Evolutionary conservation across 2,113 vertebrate genomes (phyloP), one percentile per base, ranked within the genome.

Genomic region (Lagopus muta): DNA sequence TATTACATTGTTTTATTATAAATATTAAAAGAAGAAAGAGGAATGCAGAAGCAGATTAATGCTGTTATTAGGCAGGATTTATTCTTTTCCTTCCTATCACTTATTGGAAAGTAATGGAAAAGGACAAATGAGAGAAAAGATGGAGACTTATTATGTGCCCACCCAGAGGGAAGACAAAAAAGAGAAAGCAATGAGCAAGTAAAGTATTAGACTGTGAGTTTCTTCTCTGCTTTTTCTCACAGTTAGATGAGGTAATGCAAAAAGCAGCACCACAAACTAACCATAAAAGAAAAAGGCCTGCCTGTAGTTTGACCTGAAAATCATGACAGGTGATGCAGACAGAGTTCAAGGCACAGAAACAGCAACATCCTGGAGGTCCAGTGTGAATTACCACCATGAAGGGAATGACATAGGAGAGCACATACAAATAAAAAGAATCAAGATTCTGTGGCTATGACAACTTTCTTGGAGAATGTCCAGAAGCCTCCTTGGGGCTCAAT

Each of bases 221-320:
- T 93, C 89, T 95, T 87, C 80, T 86, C 85, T 88, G 69, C 11
- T 78, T 89, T 93, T 94, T 90, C 77, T 86, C 88, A 96, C 60
- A 91, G 65, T 70, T 86, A 65, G 61, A 89, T 93, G 92, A 94
- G 62, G 89, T 94, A 93, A 93, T 93, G 71, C 55, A 78, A 93
- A 96, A 94, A 94, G 61, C 82, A 94, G 73, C 79, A 92, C 38
- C 86, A 90, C 13, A 48, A 93, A 27, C 72, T 93, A 94, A 93
- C 57, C 88, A 84, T 95, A 96, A 94, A 96, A 90, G 75, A 92
- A 93, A 91, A 94, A 91, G 36, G 7, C 62, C 61, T 95, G 85
- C 30, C 90, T 81, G 40, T 73, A 94, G 61, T 25, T 90, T 94
- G 95, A 94, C 80, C 91, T 90, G 57, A 92, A 94, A 95, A 86